Base-by-base conservation (phyloP, 1,140 invertebrate species). In the Tetramorium parvispinum region DNA sequence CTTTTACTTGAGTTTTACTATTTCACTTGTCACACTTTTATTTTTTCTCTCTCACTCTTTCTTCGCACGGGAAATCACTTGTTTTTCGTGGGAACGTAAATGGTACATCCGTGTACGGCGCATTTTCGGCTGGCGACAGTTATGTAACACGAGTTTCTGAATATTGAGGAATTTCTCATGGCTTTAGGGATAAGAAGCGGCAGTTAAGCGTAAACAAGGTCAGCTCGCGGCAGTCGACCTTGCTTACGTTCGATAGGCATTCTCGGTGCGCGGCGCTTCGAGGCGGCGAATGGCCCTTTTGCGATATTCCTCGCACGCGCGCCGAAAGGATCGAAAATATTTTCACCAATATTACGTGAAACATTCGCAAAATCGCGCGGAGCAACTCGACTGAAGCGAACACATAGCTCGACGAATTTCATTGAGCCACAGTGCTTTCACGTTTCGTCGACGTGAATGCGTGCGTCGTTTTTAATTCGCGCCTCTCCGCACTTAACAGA, bases 151-250 rank as follows among this genome's bases (percentile, higher is more conserved):
- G 18, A 24, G 6, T 43, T 16, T 16, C 3, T 43, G 5, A 68
- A 46, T 24, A 46, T 70, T 10, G 66, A 16, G 13, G 2, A 70
- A 46, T 46, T 10, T 16, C 46, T 11, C 10, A 11, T 16, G 10
- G n/a, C 5, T n/a, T 3, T 8, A 18, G 61, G 18, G 21, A 70
- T 24, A 70, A 70, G 21, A 46, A 24, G 21, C 6, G 3, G 40
- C 13, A 70, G 40, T 43, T 46, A 70, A 43, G 6, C 21, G 13
- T 70, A 70, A 70, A 70, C 66, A 70, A 70, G 40, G 21, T 24
- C n/a, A n/a, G 37, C 43, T n/a, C n/a, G 32, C 4, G 32, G 32
- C 32, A 32, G 0, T 4, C 11, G 37, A 43, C 11, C 37, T 66
- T 43, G 63, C 21, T 66, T 66, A 66, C n/a, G 10, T 37, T 43